Conservation (phyloP, 2,113 vertebrate species). For the Galemys pyrenaicus region DNA sequence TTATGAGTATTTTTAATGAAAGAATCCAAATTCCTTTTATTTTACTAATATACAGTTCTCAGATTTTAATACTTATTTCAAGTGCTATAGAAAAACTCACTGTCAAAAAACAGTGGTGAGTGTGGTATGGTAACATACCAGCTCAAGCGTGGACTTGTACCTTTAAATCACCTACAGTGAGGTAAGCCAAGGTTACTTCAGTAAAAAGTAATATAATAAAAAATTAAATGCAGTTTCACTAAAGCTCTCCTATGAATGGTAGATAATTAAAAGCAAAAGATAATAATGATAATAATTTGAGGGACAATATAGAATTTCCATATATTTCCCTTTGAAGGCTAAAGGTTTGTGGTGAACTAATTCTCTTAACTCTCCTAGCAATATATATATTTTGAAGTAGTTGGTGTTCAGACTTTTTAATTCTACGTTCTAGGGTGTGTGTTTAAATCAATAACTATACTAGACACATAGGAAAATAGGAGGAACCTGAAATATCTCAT, state of each 20-base stretch:
- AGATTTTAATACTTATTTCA: not conserved
- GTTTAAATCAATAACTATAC: not conserved
- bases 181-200: too few species aligned
- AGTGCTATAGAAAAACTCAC: not conserved
- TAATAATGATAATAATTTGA: not conserved
- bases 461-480: not conserved
- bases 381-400: not conserved
- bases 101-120: not conserved
- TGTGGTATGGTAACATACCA: too few species aligned
- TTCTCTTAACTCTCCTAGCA: not conserved
- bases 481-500: not conserved
- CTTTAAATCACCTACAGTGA: too few species aligned
- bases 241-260: not conserved
- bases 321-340: constrained; percentile 8
- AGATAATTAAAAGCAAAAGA: constrained; percentile 2
- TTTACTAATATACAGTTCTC: not conserved
- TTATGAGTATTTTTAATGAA: not conserved
- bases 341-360: not conserved
- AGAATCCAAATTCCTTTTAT: not conserved
- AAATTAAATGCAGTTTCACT: not conserved
- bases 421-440: not conserved
- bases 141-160: too few species aligned
- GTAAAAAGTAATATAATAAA: not conserved
- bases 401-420: not conserved
- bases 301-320: not conserved